phyloP scores from a whole-genome alignment of 2,888 invertebrate species.

The Thumatha senex region DNA sequence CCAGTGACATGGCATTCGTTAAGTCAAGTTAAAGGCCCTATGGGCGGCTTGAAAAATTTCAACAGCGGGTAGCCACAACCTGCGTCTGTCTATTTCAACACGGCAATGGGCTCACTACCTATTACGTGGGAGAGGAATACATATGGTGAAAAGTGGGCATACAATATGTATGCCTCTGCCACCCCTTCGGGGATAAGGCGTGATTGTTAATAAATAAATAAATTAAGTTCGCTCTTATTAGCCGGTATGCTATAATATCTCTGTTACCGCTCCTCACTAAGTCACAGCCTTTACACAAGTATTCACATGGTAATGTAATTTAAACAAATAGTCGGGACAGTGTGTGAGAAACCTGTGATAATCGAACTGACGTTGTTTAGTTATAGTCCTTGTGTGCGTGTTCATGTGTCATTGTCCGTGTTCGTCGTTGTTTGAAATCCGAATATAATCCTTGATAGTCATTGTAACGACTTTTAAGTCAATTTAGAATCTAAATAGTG shows the following conservation, averaged over 20 bases:
- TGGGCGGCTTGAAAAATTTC: no score
- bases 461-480: background rate
- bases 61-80: no score
- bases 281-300: constrained; percentile 35
- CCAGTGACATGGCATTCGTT: no score
- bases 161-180: no score
- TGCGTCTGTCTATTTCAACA: no score
- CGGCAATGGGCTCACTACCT: no score
- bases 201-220: background rate
- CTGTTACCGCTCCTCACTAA: constrained; percentile 14
- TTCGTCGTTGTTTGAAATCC: constrained; percentile 12
- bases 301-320: constrained; percentile 80
- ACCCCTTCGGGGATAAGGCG: no score
- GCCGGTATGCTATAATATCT: background rate
- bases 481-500: constrained; percentile 6
- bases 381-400: constrained; percentile 52
- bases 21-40: no score
- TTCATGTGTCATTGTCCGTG: constrained; percentile 22
- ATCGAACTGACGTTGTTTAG: constrained; percentile 59
- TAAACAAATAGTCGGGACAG: constrained; percentile 78
- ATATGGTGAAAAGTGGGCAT: no score
- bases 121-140: no score
- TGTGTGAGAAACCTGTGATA: constrained; percentile 78
- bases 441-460: constrained; percentile 3
- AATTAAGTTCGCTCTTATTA: background rate